Evolutionary conservation across 2,113 vertebrate species (phyloP), one percentile per base, ranked within the genome.

Genomic region (Dicaeum eximium): DNA sequence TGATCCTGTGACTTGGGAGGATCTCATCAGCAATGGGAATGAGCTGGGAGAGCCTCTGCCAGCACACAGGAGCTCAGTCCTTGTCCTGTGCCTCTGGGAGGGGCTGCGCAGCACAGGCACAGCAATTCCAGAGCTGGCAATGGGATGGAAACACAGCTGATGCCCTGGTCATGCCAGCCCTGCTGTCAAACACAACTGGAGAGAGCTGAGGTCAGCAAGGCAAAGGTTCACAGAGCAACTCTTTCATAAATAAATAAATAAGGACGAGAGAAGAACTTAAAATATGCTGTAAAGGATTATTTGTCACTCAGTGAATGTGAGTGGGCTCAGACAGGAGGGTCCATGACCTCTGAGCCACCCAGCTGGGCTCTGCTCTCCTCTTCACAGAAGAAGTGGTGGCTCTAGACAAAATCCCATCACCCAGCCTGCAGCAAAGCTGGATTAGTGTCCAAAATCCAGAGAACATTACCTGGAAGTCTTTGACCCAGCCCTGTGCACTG

Each of bases 81-180:
- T 54, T 0, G 0, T 65, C 37, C 88, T 62, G 48, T 1, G 21
- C 11, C 75, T 44, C 40, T n/a, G 2, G 8, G 60, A 57, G 40
- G 30, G 44, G 24, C 48, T 64, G 54, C 33, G 70, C 21, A 33
- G 38, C 60, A 73, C 25, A 27, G 33, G 24, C 3, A 15, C 42
- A 58, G 72, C 11, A 30, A 35, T 17, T 44, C n/a, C 64, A 60
- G 90, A 64, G 80, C 73, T 87, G 73, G 50, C n/a, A 4, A 3
- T 2, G 67, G 54, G 51, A 13, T 47, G 47, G 21, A 27, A 66
- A 74, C 50, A 21, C 79, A 73, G 48, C 70, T 95, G 88, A 58
- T 77, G 71, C 50, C 20, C 37, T 3, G 2, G 30, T 8, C 65
- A 25, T 40, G 35, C 33, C 66, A 86, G 15, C 72, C 45, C 71